Evolutionary conservation across 2,797 vertebrate genomes (phyloP).

Genomic region (Onychomys leucogaster): DNA sequence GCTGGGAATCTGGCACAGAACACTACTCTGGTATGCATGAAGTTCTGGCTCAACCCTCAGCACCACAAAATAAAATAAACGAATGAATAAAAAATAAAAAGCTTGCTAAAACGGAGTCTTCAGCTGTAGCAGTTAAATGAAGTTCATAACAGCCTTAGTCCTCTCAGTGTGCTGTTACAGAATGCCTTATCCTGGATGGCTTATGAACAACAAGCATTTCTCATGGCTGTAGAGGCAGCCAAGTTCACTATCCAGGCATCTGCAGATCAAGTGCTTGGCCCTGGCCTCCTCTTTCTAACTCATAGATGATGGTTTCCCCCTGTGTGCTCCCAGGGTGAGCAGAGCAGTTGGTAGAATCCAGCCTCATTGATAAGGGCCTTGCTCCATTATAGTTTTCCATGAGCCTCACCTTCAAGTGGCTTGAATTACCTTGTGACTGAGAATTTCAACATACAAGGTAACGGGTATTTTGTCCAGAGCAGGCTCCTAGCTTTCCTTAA

Average conservation of each 20-base stretch:
- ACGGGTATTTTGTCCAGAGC: background rate
- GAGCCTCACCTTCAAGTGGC: background rate
- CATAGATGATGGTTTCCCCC: background rate
- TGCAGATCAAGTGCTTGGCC: background rate
- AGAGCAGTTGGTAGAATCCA: background rate
- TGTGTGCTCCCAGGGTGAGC: background rate
- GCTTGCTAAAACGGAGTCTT: background rate
- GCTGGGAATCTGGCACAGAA: background rate
- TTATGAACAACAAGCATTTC: background rate
- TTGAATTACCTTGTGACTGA: background rate
- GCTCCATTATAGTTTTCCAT: background rate
- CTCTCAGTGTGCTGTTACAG: background rate
- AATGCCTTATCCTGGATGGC: background rate
- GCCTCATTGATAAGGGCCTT: background rate
- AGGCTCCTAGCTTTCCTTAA: background rate
- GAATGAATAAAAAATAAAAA: background rate
- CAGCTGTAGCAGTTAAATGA: background rate
- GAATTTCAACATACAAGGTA: background rate
- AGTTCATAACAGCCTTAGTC: background rate
- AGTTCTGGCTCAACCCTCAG: background rate
- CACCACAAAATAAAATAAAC: background rate
- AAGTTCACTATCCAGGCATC: background rate
- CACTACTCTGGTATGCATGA: background rate
- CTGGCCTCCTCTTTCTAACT: background rate
- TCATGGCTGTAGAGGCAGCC: background rate